Base-by-base conservation (phyloP, 2,888 invertebrate genomes). In the Actias luna region DNA sequence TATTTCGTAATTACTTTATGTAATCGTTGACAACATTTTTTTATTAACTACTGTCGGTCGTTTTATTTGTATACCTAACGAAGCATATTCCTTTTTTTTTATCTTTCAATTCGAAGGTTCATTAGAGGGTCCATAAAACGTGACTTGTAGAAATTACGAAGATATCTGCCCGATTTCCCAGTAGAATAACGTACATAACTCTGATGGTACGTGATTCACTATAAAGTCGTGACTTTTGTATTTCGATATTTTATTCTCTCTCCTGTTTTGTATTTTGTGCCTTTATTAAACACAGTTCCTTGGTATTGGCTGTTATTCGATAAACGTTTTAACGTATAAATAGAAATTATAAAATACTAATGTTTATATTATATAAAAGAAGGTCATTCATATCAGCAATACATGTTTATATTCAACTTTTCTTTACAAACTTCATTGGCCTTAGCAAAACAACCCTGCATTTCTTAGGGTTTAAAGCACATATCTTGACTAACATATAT, bases 61-160 rank as follows among this genome's bases (percentile, higher is more conserved):
- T 33, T 33, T 10, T 33, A 12, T 33, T n/a, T 33, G 12, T 33
- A 33, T 42, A 5, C 18, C 7, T n/a, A 7, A 42, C 18, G 7
- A 42, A 18, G n/a, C 7, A 18, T n/a, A 18, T n/a, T n/a, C 42
- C 4, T 42, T 2, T 25, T 46, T 46, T 39, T 12, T 46, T 46
- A 10, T 46, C 10, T 25, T 22, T 22, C 10, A 29, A 55, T 55
- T 27, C 29, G 29, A 55, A 27, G 29, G 55, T 29, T 55, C 29
- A 55, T 55, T 29, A 55, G 27, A 29, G 55, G 29, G 16, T n/a
- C 16, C 29, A 55, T 55, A 55, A 55, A 29, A 55, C 55, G 16
- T 55, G 29, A n/a, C 55, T 29, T 5, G 29, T 29, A 29, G 16
- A 55, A 55, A 55, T 46, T 55, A 55, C 27, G 27, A 2, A 8